These are phyloP conservation scores for Xenopus borealis DNA, from an alignment of 2,113 vertebrate species.

Conservation along the genomic window DNA sequence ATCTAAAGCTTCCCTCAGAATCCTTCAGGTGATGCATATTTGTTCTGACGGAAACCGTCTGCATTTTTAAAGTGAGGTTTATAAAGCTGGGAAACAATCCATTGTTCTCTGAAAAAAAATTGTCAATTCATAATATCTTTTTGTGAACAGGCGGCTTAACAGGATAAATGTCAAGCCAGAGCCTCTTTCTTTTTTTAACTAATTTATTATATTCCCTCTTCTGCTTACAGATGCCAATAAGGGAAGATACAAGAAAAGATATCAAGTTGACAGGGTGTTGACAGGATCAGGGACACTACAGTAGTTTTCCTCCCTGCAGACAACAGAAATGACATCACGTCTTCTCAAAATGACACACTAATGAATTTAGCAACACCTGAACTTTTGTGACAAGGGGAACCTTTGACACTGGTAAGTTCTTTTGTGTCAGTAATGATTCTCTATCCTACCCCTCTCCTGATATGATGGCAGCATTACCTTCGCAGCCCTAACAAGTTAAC, in stretches of 20 bases:
- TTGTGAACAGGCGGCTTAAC: slow-evolving; percentile 56
- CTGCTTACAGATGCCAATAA: slow-evolving; percentile 72
- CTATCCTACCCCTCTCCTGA: slow-evolving; percentile 68
- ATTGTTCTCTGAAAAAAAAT: background rate
- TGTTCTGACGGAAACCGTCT: background rate
- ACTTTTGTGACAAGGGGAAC: slow-evolving; percentile 77
- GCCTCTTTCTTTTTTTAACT: slow-evolving; percentile 57
- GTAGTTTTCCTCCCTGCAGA: slow-evolving; percentile 74
- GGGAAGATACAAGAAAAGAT: slow-evolving; percentile 69
- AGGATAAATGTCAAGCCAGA: slow-evolving; percentile 78
- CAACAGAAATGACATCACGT: slow-evolving; percentile 80
- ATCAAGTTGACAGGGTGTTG: slow-evolving; percentile 87
- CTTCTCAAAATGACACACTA: slow-evolving; percentile 80
- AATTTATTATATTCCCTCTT: slow-evolving; percentile 61
- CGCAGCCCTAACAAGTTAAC: slow-evolving; percentile 83
- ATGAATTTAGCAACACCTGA: slow-evolving; percentile 95
- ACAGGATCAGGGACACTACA: slow-evolving; percentile 79
- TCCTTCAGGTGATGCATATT: background rate
- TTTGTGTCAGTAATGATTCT: slow-evolving; percentile 82
- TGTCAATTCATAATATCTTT: slow-evolving; percentile 26
- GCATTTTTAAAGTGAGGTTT: background rate
- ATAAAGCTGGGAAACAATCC: background rate
- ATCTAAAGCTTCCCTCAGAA: too few relatives aligned
- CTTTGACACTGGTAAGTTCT: slow-evolving; percentile 78
- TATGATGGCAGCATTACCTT: slow-evolving; percentile 80